Base-by-base conservation (phyloP, 2,888 invertebrate species). In the Chloroclysta siterata region DNA sequence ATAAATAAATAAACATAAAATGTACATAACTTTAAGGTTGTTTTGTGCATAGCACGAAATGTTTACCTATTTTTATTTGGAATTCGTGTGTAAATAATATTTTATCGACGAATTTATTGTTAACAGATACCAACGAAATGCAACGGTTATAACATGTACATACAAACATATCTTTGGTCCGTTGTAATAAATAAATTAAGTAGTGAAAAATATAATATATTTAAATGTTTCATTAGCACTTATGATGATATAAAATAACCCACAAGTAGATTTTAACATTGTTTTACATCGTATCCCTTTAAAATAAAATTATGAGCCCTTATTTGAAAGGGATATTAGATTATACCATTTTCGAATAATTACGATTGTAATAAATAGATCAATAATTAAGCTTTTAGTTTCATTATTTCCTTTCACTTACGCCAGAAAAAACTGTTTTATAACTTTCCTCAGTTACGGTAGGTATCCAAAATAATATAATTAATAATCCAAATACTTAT, bases 301-400 rank as follows among this genome's bases (percentile, higher is more conserved):
- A 69, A 90, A 90, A 90, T 91, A 91, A 65, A 52, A 88, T n/a
- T 86, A 84, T 89, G 91, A 92, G 93, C 91, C 92, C 93, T 86
- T 91, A 90, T 93, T 92, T 89, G 81, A 89, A 89, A 88, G 92
- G 93, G 90, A 91, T 93, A 90, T 90, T 85, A 83, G 73, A 82
- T 54, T 68, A 80, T 70, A 76, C 22, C 66, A 77, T 80, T 73
- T 62, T 68, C 65, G n/a, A 74, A 72, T 68, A 60, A 78, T 70
- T 72, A 74, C 66, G 64, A 76, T 77, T 82, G 76, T 78, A 85
- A 84, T 83, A 84, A 83, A 77, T 59, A 56, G 60, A 68, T 68
- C 46, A 65, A 57, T 67, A 63, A 59, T 36, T 56, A 53, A 17
- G 55, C n/a, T 46, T 54, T 52, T 44, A 17, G 6, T 62, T 63